Base-by-base conservation (phyloP, 2,797 vertebrate genomes). In the Fistularia commersonii region DNA sequence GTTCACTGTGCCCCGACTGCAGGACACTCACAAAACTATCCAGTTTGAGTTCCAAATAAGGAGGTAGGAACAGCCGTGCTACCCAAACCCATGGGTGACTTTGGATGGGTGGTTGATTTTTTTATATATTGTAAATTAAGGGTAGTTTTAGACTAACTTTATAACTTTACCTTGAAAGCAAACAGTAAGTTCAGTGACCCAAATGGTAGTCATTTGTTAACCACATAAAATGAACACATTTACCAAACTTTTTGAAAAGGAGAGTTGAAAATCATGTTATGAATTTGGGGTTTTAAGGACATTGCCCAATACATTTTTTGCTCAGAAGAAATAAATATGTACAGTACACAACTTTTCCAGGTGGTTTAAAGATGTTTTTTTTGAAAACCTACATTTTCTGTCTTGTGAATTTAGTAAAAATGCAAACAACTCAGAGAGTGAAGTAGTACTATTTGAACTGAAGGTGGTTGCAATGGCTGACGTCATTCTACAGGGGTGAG, bases 1-100 rank as follows among this genome's bases (percentile, higher is more conserved):
- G 8, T 97, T 96, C 78, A 95, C 93, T 0, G 81, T 95, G 13
- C 94, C 93, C 39, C 90, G 92, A 57, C 82, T 94, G 34, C 83
- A 77, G 32, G 92, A 95, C 64, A 80, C 87, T 0, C 86, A 88
- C 54, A 81, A 77, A 3, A 86, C 78, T 32, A 85, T 97, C 39
- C 88, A 92, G 64, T 96, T 97, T 86, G 90, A 95, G 69, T 84
- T 95, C 41, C 93, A 95, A 78, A 94, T 97, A 69, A 91, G 90
- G 75, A 94, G 95, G 95, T 96, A 77, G 11, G 74, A 45, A n/a
- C 11, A 6, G 11, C 38, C 5, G 10, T 11, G 3, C 3, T 6
- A 6, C 11, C 1, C 38, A 11, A 6, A 39, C 38, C 23, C 23
- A 23, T 23, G 23, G 23, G 4, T 23, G 23, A 23, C 23, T 23